phyloP scores from a whole-genome alignment of 2,888 invertebrate species.

The Drosophila borborema region DNA sequence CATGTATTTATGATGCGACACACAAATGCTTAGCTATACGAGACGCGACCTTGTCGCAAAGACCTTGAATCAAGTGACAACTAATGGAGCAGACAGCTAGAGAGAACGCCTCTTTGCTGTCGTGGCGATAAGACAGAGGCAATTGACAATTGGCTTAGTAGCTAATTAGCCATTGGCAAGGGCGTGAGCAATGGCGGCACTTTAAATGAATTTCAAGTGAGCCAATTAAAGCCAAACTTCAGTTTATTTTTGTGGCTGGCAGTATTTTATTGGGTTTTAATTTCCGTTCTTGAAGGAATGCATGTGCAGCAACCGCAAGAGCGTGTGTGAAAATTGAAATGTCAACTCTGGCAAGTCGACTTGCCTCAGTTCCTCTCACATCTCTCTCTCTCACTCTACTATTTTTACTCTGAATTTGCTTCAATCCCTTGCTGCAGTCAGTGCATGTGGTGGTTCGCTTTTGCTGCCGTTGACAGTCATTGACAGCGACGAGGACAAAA shows the following conservation, averaged over 20 bases:
- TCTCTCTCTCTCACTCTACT: neutral
- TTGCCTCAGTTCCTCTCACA: neutral
- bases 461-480: conserved; percentile 73
- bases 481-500: conserved; percentile 55
- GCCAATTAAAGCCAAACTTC: conserved; percentile 44
- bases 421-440: conserved; percentile 32
- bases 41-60: conserved; percentile 47
- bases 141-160: conserved; percentile 26
- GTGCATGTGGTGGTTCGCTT: conserved; percentile 60
- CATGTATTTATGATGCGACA: conserved; percentile 37
- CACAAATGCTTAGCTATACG: conserved; percentile 14
- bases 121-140: conserved; percentile 43
- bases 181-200: conserved; percentile 18
- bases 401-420: conserved; percentile 4
- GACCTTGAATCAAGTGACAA: conserved; percentile 61
- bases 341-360: conserved; percentile 30
- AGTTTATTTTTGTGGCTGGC: conserved; percentile 4
- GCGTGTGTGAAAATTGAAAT: conserved; percentile 73
- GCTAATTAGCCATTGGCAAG: conserved; percentile 50
- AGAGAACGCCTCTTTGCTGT: conserved; percentile 64
- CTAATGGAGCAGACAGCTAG: conserved; percentile 18
- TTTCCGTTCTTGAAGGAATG: conserved; percentile 62
- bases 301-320: conserved; percentile 45
- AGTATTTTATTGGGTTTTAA: conserved; percentile 71
- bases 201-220: conserved; percentile 52